Evolutionary conservation across 2,888 invertebrate genomes (phyloP).

Genomic region (Dynastes maya): DNA sequence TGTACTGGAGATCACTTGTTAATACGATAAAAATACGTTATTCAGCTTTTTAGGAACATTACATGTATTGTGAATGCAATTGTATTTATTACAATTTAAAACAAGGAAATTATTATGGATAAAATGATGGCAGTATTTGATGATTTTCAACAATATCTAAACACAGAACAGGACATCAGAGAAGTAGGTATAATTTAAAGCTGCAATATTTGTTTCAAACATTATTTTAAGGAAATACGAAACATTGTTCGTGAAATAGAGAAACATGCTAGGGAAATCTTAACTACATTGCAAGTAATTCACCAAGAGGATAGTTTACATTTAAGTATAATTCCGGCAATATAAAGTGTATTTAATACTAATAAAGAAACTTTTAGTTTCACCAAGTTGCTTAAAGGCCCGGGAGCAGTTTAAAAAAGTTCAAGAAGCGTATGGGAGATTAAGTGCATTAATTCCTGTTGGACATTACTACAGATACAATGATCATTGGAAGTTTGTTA

Average conservation of each 20-base stretch:
- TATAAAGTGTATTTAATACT: background rate
- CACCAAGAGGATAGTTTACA: constrained; percentile 80
- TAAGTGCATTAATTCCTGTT: constrained; percentile 79
- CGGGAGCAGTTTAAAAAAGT: constrained; percentile 65
- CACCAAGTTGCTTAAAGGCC: constrained; percentile 54
- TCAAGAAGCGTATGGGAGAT: constrained; percentile 75
- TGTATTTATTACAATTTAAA: background rate
- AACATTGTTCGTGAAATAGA: constrained; percentile 83
- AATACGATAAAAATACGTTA: too few species aligned
- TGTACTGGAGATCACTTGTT: too few species aligned
- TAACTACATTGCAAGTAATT: constrained; percentile 86
- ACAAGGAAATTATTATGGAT: constrained; percentile 3
- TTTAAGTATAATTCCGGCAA: constrained; percentile 75
- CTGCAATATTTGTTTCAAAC: background rate
- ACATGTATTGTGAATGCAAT: too few species aligned
- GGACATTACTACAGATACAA: constrained; percentile 90
- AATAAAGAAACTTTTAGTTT: constrained; percentile 46
- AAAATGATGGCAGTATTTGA: constrained; percentile 74
- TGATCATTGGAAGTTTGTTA: constrained; percentile 90
- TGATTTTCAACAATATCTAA: constrained; percentile 84
- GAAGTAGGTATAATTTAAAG: constrained; percentile 75
- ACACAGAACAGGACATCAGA: constrained; percentile 84
- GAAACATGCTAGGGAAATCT: constrained; percentile 83
- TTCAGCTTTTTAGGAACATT: too few species aligned
- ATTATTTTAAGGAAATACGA: constrained; percentile 76